A percentile compares a stretch with the other conserved stretches of the same genome.
Conservation (phyloP, 2,888 invertebrate genomes). For the Adelognathus sp. region DNA sequence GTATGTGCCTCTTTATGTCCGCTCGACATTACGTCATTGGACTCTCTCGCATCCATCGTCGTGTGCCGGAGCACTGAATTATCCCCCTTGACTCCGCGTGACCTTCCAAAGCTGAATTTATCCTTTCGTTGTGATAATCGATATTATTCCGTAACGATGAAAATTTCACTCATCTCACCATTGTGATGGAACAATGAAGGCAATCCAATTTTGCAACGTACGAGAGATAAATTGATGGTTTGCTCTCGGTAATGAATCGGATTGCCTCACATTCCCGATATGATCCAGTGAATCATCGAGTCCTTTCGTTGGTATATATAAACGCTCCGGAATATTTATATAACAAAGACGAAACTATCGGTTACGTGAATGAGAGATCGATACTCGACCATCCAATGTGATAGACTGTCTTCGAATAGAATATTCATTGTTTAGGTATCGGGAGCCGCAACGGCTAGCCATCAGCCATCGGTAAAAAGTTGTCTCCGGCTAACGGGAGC, state of each 20-base stretch:
- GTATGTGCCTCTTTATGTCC: not conserved
- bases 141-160: slow-evolving; percentile 14
- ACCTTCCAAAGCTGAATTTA: slow-evolving; percentile 26
- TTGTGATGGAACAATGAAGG: not conserved
- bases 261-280: not conserved
- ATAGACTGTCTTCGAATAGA: no score
- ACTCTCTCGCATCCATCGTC: slow-evolving; percentile 21
- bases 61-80: slow-evolving; percentile 26
- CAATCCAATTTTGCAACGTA: not conserved
- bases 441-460: no score
- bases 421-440: no score
- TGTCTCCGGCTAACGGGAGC: no score
- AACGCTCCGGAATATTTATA: no score
- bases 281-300: not conserved
- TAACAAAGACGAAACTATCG: no score
- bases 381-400: no score
- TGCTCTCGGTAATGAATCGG: not conserved
- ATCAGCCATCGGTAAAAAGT: no score
- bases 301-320: no score
- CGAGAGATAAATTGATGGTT: not conserved
- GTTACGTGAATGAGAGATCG: not conserved
- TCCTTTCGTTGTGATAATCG: slow-evolving; percentile 5
- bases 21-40: slow-evolving; percentile 30
- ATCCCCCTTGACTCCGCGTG: slow-evolving; percentile 1
- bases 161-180: not conserved